Conservation (phyloP, 1,140 invertebrate genomes). For the Archegozetes longisetosus region DNA sequence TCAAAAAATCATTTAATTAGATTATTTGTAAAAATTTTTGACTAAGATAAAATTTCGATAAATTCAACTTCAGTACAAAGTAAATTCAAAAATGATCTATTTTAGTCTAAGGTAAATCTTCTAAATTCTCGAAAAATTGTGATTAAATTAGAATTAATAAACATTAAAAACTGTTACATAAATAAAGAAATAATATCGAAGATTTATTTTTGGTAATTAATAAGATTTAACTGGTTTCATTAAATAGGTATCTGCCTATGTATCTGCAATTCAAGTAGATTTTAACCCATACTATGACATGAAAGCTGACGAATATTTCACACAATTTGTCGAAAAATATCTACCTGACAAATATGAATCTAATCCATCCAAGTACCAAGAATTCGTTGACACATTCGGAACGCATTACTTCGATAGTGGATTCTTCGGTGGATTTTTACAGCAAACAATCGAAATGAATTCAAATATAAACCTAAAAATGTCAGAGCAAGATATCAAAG, state of each 20-base stretch:
- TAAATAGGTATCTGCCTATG: conserved; percentile 2
- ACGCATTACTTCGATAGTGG: conserved; percentile 10
- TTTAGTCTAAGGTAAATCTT: no score
- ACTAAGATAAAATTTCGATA: no score
- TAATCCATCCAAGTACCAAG: not conserved
- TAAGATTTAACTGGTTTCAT: not conserved
- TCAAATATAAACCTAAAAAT: not conserved
- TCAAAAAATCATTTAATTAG: no score
- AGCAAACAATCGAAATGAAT: not conserved
- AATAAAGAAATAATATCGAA: no score
- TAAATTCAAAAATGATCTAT: no score
- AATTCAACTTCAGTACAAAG: no score
- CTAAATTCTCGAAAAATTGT: no score
- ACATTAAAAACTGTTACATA: no score
- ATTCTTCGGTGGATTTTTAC: conserved; percentile 5
- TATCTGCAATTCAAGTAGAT: conserved; percentile 7
- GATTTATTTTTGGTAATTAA: not conserved
- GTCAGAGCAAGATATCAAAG: not conserved
- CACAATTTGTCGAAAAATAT: conserved; percentile 38
- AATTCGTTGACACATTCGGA: conserved; percentile 10
- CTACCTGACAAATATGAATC: conserved; percentile 2
- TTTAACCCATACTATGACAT: not conserved
- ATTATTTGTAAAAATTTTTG: no score
- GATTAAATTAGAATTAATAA: no score
- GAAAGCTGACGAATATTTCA: conserved; percentile 34